Evolutionary conservation across 2,113 vertebrate species (phyloP).

Genomic region (Dicerorhinus sumatrensis): DNA sequence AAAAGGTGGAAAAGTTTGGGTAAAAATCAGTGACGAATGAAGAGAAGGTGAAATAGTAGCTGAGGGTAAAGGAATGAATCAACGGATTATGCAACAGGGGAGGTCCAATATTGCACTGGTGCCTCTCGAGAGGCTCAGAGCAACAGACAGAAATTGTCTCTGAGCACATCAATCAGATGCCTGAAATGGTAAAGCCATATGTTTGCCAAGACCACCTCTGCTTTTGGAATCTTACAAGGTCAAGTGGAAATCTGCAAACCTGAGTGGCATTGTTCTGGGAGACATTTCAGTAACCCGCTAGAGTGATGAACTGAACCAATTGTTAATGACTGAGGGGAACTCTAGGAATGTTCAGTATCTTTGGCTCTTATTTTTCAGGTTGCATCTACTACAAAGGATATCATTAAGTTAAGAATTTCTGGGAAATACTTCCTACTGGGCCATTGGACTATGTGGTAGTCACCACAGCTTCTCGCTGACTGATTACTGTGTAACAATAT

Average conservation of each 20-base stretch:
- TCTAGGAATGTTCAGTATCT: background rate
- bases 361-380: background rate
- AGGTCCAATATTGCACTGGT: background rate
- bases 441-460: background rate
- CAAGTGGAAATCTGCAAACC: conserved; percentile 6
- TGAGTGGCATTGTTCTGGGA: background rate
- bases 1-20: background rate
- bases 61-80: background rate
- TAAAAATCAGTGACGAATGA: background rate
- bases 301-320: background rate
- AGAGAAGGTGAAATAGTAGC: background rate
- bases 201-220: background rate
- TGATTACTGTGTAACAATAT: background rate
- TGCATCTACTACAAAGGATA: background rate
- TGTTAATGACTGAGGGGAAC: background rate
- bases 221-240: background rate
- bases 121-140: background rate
- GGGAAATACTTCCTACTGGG: background rate
- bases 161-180: background rate
- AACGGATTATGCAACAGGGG: background rate
- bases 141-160: background rate
- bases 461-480: background rate
- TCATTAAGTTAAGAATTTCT: background rate
- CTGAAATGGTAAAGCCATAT: background rate
- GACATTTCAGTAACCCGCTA: background rate